Base-by-base conservation (phyloP, 30 jellyfish, hydroid and myxozoan species). In the Rhopilema esculentum region DNA sequence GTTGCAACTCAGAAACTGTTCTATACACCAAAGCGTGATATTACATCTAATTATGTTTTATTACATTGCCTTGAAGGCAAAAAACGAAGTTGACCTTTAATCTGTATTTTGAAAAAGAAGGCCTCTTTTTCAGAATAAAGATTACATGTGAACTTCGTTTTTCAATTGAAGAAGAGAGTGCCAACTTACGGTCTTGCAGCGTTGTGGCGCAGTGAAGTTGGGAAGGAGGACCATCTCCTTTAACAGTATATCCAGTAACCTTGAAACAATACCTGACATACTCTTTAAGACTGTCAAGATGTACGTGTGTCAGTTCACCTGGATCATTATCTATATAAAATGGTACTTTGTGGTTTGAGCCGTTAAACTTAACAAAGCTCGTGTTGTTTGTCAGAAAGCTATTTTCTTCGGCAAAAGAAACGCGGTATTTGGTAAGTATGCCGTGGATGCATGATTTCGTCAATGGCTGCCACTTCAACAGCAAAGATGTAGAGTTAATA, bases 161-260 rank as follows among this genome's bases (percentile, higher is more conserved):
- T n/a, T n/a, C n/a, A n/a, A n/a, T n/a, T n/a, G n/a, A n/a, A 40
- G 12, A 40, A 40, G 12, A 2, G 12, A 12, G 9, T 40, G 12
- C 12, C 12, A 40, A 73, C 84, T 73, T 40, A 73, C 84, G 51
- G 32, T 73, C 84, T 73, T 73, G 84, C 40, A 73, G 69, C 16
- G 84, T 73, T 33, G 48, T 73, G 30, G 31, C 84, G 32, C 84
- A 73, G 22, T 64, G 22, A 2, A 20, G 2, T 29, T 33, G 30
- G n/a, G 84, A 73, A 1, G 17, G 17, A 1, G 84, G 84, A 28
- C 84, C 84, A 16, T 20, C 20, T 33, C 84, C 84, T 22, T 30
- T 66, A 1, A 0, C 23, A 1, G 84, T 73, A 49, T 7, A 73
- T 31, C 84, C 84, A 40, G 28, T 19, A 73, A 73, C 69, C 32